phyloP scores from a whole-genome alignment of 2,113 vertebrate species.

The Lagenorhynchus albirostris region DNA sequence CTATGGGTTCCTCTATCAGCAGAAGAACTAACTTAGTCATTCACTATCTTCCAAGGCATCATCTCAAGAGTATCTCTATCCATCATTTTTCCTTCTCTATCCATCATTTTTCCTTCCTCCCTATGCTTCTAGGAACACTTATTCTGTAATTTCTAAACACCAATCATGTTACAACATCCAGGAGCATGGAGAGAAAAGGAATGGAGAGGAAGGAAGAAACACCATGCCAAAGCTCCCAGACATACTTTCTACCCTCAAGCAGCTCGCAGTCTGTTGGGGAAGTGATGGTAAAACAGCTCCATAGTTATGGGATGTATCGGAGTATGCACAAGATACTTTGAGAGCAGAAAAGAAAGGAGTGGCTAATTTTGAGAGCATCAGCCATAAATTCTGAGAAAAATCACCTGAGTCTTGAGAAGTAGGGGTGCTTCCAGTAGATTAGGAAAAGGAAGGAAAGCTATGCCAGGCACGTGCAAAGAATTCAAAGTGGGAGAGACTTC shows the following conservation, averaged over 20 bases:
- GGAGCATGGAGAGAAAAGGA: not conserved
- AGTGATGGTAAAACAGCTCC: not conserved
- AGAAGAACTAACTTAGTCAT: constrained; percentile 1
- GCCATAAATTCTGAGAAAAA: not conserved
- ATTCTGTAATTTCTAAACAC: not conserved
- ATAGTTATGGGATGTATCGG: not conserved
- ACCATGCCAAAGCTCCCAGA: not conserved
- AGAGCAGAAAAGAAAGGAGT: not conserved
- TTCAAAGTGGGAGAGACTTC: not conserved
- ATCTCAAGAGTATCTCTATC: not conserved
- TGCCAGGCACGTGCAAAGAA: not conserved
- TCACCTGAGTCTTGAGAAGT: not conserved
- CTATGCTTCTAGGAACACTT: not conserved
- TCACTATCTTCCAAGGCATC: not conserved
- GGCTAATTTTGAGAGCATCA: not conserved
- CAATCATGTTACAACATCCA: not conserved
- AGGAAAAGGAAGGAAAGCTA: not conserved
- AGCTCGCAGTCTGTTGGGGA: not conserved
- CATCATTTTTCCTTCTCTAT: not conserved
- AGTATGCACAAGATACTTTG: not conserved
- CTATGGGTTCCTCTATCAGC: not conserved
- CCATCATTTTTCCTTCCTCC: not conserved
- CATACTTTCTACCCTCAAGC: not conserved
- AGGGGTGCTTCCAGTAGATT: not conserved
- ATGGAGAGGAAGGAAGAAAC: not conserved